phyloP scores from a whole-genome alignment of 1,140 invertebrate species.

The Zaprionus africanus region DNA sequence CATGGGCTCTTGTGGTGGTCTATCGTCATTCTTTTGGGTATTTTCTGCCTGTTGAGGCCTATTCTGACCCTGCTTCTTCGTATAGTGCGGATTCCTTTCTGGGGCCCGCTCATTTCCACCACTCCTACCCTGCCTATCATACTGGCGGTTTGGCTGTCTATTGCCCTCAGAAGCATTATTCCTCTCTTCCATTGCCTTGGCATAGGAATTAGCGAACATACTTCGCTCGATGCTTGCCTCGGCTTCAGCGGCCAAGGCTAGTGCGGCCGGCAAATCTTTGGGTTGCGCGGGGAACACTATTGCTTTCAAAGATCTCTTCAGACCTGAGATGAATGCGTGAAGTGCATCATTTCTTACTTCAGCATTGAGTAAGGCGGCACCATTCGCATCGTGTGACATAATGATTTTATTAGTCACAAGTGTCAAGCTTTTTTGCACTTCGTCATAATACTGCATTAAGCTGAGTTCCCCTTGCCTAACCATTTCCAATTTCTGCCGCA shows the following conservation, averaged over 20 bases:
- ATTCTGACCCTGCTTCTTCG: slow-evolving; percentile 4
- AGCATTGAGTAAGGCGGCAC: not conserved
- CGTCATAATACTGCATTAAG: slow-evolving; percentile 4
- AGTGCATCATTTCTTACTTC: slow-evolving; percentile 2
- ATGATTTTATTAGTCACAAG: slow-evolving; percentile 1
- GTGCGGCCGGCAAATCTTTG: not conserved
- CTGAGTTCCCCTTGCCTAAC: too few species aligned
- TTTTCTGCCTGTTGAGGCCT: not conserved
- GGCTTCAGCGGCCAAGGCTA: not conserved
- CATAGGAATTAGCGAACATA: too few species aligned
- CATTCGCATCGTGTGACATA: not conserved
- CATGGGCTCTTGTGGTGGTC: not conserved
- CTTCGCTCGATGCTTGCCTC: too few species aligned
- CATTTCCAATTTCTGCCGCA: too few species aligned
- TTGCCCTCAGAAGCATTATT: slow-evolving; percentile 9
- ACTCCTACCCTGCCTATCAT: too few species aligned
- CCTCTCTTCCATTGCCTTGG: slow-evolving; percentile 3
- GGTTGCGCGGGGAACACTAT: not conserved
- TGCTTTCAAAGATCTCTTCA: not conserved
- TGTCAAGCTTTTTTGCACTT: not conserved
- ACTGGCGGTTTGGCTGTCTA: slow-evolving; percentile 6
- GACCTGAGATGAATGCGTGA: not conserved
- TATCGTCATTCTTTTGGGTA: not conserved
- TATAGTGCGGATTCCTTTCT: not conserved
- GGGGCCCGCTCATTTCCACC: too few species aligned